phyloP scores from a whole-genome alignment of 2,888 invertebrate genomes.

The Pheosia gnoma region DNA sequence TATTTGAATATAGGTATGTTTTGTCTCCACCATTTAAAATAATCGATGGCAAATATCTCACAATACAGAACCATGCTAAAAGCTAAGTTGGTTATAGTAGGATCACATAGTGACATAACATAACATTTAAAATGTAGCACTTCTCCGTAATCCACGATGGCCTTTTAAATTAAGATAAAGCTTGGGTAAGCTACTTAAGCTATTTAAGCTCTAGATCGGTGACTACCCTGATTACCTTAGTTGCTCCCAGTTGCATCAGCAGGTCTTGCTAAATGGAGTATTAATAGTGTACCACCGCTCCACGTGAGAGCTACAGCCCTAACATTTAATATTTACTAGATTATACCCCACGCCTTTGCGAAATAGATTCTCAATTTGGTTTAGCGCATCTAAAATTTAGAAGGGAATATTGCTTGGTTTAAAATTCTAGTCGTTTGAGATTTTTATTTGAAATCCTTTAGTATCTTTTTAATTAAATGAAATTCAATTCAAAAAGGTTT shows the following conservation, averaged over 20 bases:
- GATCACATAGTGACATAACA: no score
- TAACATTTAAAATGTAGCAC: no score
- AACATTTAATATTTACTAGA: constrained; percentile 3
- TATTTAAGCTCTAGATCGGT: neutral
- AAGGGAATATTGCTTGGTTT: neutral
- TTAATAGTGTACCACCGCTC: constrained; percentile 15
- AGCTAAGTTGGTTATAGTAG: no score
- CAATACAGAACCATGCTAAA: no score
- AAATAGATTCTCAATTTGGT: neutral
- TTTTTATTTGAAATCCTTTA: neutral
- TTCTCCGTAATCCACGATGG: neutral
- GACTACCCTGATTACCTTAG: constrained; percentile 27
- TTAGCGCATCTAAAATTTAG: neutral
- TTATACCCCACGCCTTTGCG: neutral
- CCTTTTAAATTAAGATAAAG: neutral
- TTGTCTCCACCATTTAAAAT: no score
- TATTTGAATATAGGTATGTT: no score
- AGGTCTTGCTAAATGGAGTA: constrained; percentile 18
- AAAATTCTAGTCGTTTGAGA: neutral
- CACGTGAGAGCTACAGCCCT: neutral
- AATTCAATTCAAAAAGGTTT: no score
- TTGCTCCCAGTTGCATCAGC: constrained; percentile 15
- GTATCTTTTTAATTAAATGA: neutral
- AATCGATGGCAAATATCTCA: no score
- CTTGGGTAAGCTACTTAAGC: neutral